Base-by-base conservation (phyloP, 2,888 invertebrate species). In the Laspeyria flexula region DNA sequence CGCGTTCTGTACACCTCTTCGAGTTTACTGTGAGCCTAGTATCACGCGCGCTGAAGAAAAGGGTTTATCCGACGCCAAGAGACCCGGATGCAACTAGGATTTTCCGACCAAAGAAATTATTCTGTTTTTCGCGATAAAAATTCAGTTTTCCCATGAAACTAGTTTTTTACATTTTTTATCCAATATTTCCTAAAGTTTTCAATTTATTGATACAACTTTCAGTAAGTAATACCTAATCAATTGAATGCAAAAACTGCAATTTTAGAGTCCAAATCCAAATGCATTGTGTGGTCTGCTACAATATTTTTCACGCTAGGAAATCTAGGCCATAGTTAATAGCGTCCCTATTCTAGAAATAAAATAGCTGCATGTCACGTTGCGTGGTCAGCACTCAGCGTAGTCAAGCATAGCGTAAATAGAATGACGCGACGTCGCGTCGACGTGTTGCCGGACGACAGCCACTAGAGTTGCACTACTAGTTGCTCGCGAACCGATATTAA, bases 21-120 rank as follows among this genome's bases (percentile, higher is more conserved):
- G 60, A 48, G 37, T 58, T 70, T 77, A 73, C 88, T 91, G 88
- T 53, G 75, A 74, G 83, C 91, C 92, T 91, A 89, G 92, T 92
- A 91, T 88, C 90, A 85, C 89, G 91, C 91, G 91, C 91, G 92
- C 91, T 90, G 90, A 90, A 91, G 92, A 92, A 92, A 91, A 92
- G 92, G 91, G 92, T 92, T 92, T 92, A 92, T 91, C 92, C 91
- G 92, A 90, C 88, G 91, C 85, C 77, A 82, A 79, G 73, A 83
- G 86, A 83, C 88, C 83, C 83, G 83, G 79, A 77, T 82, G 83
- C 83, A 81, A 79, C 86, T 85, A 86, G 83, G 85, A 86, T 88
- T 92, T 92, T 90, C 91, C 91, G 84, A 85, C 77, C 72, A 61
- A 75, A 73, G 71, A 77, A 64, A 52, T 59, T 60, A 75, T 73